phyloP scores from a whole-genome alignment of 1,140 invertebrate species.

The Drosophila pachea region DNA sequence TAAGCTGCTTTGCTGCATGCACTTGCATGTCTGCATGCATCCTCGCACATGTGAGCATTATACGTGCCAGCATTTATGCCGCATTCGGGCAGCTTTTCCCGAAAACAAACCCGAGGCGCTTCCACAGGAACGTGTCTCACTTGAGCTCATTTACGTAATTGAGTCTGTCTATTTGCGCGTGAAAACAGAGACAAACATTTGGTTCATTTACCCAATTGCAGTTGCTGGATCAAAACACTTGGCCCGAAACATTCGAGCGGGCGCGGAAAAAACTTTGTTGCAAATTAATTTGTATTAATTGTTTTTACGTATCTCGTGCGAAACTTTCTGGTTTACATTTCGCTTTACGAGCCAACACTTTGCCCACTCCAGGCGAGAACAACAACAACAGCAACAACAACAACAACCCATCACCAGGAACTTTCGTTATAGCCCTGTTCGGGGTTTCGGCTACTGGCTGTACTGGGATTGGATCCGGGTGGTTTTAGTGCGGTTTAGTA shows the following conservation, averaged over 20 bases:
- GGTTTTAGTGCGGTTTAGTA: slow-evolving; percentile 38
- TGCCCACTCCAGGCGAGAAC: not conserved
- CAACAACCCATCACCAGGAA: slow-evolving; percentile 7
- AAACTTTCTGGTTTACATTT: slow-evolving; percentile 65
- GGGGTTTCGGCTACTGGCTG: not conserved
- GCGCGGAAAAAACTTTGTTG: slow-evolving; percentile 52
- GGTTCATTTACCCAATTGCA: slow-evolving; percentile 45
- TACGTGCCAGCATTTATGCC: too few relatives aligned
- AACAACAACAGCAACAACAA: slow-evolving; percentile 5
- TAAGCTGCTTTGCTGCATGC: too few relatives aligned
- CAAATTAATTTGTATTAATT: slow-evolving; percentile 73
- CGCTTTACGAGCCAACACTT: slow-evolving; percentile 44
- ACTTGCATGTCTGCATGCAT: too few relatives aligned
- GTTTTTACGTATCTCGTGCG: slow-evolving; percentile 54
- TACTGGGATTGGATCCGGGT: slow-evolving; percentile 16
- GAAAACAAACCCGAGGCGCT: too few relatives aligned
- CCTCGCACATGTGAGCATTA: too few relatives aligned
- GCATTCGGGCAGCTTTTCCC: too few relatives aligned
- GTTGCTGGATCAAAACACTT: slow-evolving; percentile 38
- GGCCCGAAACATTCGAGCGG: too few relatives aligned
- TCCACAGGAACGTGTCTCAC: too few relatives aligned
- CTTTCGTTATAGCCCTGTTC: not conserved
- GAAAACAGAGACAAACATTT: slow-evolving; percentile 2
- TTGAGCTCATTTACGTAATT: too few relatives aligned
- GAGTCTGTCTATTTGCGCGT: too few relatives aligned